Base-by-base conservation (phyloP, 2,797 vertebrate species). In the Otus scops region DNA sequence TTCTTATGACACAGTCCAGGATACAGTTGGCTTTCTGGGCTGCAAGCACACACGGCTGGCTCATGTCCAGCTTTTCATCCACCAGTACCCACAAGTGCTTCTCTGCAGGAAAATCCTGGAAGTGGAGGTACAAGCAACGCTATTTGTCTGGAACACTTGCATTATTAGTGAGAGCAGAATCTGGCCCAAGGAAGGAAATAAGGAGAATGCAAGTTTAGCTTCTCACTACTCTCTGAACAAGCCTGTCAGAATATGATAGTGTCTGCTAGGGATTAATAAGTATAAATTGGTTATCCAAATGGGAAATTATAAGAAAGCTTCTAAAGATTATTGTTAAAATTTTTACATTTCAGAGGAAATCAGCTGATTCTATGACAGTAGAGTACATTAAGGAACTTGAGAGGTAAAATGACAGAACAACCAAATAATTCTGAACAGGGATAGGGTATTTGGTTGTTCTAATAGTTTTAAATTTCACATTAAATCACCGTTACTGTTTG, bases 31-130 rank as follows among this genome's bases (percentile, higher is more conserved):
- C 11, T 34, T 73, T 93, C 36, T 69, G 54, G 12, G 28, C 18
- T 68, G 50, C 3, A 20, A 28, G 12, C 0, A 0, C 11, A 20
- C 3, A 5, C 11, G 67, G 15, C 4, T 0, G 0, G 8, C 20
- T 79, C 6, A 8, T 28, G 45, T 59, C 34, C 8, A 27, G 13
- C 6, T 76, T 86, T 80, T 51, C 17, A 61, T 63, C 38, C 15
- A 36, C 45, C 19, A 69, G 36, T 83, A 41, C 10, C 13, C 41
- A 18, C 8, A 70, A 75, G 28, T 34, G 9, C 10, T 75, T 75
- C 28, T 41, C 45, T 3, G 3, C 24, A 78, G 19, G 11, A 67
- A 78, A 81, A 80, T 64, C 38, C 39, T 84, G 39, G 26, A 84
- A 84, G 39, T 19, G 27, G 36, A 67, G 7, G 5, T 56, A 76